Evolutionary conservation across 2,888 invertebrate species (phyloP).

Genomic region (Eristalis pertinax): DNA sequence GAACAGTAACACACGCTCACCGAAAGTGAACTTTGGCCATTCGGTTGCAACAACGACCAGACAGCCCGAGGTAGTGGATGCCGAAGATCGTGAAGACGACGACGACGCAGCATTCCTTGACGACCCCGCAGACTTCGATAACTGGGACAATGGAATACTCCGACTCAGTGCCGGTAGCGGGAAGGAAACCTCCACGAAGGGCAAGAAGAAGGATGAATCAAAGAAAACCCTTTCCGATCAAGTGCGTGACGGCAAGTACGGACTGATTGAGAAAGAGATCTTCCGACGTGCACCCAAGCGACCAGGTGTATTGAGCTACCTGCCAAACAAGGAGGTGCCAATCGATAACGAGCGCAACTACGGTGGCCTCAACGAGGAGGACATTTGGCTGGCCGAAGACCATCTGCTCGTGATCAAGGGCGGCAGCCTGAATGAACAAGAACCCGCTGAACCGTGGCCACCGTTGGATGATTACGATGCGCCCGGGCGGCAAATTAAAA

Average conservation of each 20-base stretch:
- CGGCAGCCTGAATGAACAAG: conserved; percentile 84
- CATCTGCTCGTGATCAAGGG: conserved; percentile 92
- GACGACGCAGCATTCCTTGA: conserved; percentile 79
- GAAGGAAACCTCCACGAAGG: conserved; percentile 82
- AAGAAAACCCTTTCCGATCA: conserved; percentile 94
- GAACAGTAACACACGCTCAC: conserved; percentile 76
- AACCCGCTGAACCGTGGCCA: conserved; percentile 86
- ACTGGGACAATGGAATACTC: conserved; percentile 87
- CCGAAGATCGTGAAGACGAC: conserved; percentile 73
- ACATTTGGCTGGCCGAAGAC: conserved; percentile 95
- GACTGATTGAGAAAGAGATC: conserved; percentile 92
- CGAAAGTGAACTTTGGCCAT: conserved; percentile 50
- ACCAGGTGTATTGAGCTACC: conserved; percentile 92
- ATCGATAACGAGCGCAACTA: conserved; percentile 90
- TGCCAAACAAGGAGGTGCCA: conserved; percentile 90
- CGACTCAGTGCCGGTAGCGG: conserved; percentile 88
- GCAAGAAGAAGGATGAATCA: conserved; percentile 84
- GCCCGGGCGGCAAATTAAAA: conserved; percentile 91
- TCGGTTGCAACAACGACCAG: conserved; percentile 52
- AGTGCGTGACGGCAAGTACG: conserved; percentile 94
- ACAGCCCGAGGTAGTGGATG: conserved; percentile 38
- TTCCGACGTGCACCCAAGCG: conserved; percentile 87
- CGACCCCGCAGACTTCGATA: conserved; percentile 80
- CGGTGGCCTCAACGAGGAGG: conserved; percentile 91
- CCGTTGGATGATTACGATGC: conserved; percentile 93